Base-by-base conservation (phyloP, 2,888 invertebrate species). In the Apamea sordens region DNA sequence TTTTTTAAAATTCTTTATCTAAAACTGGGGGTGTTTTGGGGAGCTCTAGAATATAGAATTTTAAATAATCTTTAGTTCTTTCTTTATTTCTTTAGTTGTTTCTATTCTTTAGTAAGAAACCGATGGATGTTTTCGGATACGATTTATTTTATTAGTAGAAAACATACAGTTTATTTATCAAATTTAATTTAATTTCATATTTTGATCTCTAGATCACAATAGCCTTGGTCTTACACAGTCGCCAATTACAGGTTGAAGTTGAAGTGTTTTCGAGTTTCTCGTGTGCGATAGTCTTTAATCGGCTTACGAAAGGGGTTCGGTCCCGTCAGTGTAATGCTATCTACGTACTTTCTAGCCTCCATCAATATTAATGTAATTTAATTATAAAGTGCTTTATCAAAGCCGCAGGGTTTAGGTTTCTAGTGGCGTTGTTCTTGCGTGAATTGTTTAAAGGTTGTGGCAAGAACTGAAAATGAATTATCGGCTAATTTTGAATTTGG, bases 221-320 rank as follows among this genome's bases (percentile, higher is more conserved):
- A 36, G 36, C 3, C 36, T 36, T 6, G 36, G 36, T 36, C 41
- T 41, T 41, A 41, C 41, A 41, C 41, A 41, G 41, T 41, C 41
- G 41, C 41, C 6, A 41, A 41, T 41, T 41, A 41, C 41, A 41
- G 41, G 41, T 41, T 41, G 41, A 41, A 41, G 41, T 41, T 41
- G 41, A 41, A 41, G 59, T n/a, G 4, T 1, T 28, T 13, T 11
- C 21, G 13, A 61, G 3, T 44, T 36, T 24, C 7, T 68, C 18
- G 77, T 80, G 77, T 83, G 36, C 80, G 80, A 15, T n/a, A n/a
- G 28, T 56, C 80, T 83, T 87, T 93, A 93, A 94, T 93, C 93
- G 89, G 93, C 92, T 94, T 93, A 93, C 82, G 84, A 88, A 89
- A 88, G 88, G 90, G 88, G 90, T 91, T 75, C 76, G 78, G 85